Conservation (phyloP, 2,888 invertebrate species). For the Heliconius erato region DNA sequence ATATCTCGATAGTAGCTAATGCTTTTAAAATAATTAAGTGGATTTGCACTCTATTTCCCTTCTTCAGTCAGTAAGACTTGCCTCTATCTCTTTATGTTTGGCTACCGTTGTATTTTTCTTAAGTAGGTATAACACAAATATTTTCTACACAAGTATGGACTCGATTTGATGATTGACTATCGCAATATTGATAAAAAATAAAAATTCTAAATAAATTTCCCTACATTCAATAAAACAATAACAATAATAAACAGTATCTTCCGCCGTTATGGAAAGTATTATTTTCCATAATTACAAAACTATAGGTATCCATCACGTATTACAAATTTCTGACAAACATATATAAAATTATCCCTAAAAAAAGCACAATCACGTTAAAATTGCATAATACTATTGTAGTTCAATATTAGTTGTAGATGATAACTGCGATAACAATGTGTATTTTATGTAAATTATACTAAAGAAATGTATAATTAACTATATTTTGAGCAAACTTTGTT, state of each 20-base stretch:
- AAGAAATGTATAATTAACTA: constrained; percentile 5
- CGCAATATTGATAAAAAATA: background rate
- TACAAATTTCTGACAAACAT: background rate
- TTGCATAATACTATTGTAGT: constrained; percentile 1
- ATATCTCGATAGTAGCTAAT: background rate
- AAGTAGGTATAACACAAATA: background rate
- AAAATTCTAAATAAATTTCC: background rate
- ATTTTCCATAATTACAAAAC: background rate
- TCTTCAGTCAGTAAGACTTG: background rate
- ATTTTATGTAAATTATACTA: background rate
- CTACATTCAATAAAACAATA: background rate
- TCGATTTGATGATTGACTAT: background rate
- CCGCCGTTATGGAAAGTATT: background rate
- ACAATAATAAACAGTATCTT: background rate
- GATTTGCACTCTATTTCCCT: background rate
- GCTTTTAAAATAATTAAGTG: background rate
- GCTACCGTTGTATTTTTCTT: no score
- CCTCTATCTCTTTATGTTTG: background rate
- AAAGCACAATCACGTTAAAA: background rate
- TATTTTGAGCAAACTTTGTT: constrained; percentile 8
- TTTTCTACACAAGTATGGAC: background rate
- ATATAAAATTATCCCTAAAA: background rate
- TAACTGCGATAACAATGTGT: constrained; percentile 6
- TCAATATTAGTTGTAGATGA: constrained; percentile 1
- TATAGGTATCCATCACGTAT: background rate